Evolutionary conservation across 2,888 invertebrate species (phyloP), one percentile per base, ranked within the genome.

Genomic region (Metallyticus violacea): DNA sequence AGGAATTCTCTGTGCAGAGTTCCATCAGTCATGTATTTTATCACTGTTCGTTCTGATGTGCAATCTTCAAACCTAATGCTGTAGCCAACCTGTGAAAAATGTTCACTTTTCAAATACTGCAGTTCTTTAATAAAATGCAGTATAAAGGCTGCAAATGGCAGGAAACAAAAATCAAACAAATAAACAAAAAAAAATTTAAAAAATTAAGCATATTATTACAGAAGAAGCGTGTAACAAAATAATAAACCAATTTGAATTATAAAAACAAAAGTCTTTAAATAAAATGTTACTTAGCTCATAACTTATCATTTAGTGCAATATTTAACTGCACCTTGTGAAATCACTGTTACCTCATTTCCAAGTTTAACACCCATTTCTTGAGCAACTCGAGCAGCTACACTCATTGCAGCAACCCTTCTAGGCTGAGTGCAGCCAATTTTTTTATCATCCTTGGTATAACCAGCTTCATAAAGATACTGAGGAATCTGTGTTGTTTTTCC

Each of bases 1-100:
- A 99, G 93, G 91, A 99, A 99, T 92, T 99, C 99, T 90, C 99
- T 93, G 89, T 99, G 97, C 79, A 99, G 92, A 90, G 99, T 99
- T 90, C 99, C 99, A 92, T 99, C 99, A 40, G 99, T 99, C 99
- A 99, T 99, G 91, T 99, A 99, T 92, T 99, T 99, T 83, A 99
- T 95, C 26, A 98, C 93, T 7, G 99, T 99, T 89, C 99, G 94
- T 91, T 99, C 99, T 3, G 99, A 99, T 0, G 99, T 99, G 91
- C 99, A 99, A 91, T 99, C 99, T 93, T 99, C 99, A 93, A 99
- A 99, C 89, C 99, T 94, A 90, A 99, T 99, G 89, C 94, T 94
- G 91, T 95, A 95, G 22, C 95, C 95, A 84, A 95, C 94, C 92
- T 94, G 87, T 15, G 89, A 85, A 88, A 90, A 88, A 85, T 79